Evolutionary conservation across 2,113 vertebrate genomes (phyloP).

Genomic region (Tragelaphus scriptus): DNA sequence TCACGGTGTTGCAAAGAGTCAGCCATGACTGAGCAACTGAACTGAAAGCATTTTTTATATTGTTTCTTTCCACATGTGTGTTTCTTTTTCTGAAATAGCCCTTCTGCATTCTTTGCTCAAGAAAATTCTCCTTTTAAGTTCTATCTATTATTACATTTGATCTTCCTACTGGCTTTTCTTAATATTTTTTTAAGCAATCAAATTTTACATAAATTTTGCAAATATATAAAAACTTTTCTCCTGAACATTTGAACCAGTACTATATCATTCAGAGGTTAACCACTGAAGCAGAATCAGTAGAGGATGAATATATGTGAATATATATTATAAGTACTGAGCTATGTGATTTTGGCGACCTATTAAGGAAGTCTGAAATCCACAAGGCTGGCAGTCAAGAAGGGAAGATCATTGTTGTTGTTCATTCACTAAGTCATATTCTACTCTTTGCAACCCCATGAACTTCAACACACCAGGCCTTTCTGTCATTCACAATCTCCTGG

Average conservation of each 20-base stretch:
- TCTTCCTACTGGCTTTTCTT: neutral
- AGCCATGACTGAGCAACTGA: neutral
- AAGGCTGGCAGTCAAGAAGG: neutral
- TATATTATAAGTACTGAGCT: neutral
- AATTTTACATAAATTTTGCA: neutral
- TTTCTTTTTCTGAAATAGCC: neutral
- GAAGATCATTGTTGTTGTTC: neutral
- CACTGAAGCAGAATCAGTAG: neutral
- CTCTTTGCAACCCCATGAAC: neutral
- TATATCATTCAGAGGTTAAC: neutral
- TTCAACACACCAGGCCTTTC: neutral
- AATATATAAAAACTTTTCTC: neutral
- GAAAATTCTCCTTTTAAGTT: neutral
- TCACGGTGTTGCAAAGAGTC: neutral
- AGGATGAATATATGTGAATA: neutral
- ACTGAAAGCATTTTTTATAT: neutral
- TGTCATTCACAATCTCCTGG: neutral
- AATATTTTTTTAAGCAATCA: neutral
- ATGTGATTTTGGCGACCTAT: neutral
- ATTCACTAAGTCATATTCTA: neutral
- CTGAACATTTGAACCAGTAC: neutral
- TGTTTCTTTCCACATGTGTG: neutral
- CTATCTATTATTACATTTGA: neutral
- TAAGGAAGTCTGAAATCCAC: neutral
- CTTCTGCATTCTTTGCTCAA: neutral